Conservation (phyloP, 2,797 vertebrate species). For the Nannoperca australis region DNA sequence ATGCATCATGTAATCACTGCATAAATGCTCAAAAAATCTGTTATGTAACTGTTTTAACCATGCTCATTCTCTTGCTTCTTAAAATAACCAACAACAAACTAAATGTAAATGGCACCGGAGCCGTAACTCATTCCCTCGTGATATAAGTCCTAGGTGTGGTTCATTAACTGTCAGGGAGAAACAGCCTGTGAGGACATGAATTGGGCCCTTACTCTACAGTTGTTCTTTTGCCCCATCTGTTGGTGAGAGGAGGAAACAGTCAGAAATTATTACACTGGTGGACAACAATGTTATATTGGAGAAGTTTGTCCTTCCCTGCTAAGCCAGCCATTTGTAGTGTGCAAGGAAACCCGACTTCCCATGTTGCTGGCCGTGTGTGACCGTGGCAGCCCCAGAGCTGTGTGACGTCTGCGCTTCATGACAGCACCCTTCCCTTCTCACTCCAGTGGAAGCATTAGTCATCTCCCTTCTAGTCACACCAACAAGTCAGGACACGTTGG, state of each 20-base stretch:
- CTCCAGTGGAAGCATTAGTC: slow-evolving; percentile 77
- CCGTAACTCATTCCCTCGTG: slow-evolving; percentile 38
- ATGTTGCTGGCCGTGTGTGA: slow-evolving; percentile 44
- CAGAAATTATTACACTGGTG: slow-evolving; percentile 30
- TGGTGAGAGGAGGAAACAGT: slow-evolving; percentile 74
- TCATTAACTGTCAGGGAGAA: slow-evolving; percentile 44
- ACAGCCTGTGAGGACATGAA: slow-evolving; percentile 37
- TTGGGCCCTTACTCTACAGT: slow-evolving; percentile 31
- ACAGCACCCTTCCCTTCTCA: slow-evolving; percentile 68
- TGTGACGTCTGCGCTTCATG: slow-evolving; percentile 61
- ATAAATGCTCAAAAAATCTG: slow-evolving; percentile 61
- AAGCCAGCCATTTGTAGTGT: slow-evolving; percentile 31
- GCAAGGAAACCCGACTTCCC: slow-evolving; percentile 57
- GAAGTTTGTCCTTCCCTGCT: slow-evolving; percentile 53
- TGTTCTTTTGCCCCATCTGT: slow-evolving; percentile 85
- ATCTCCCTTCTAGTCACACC: slow-evolving; percentile 77
- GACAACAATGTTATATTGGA: slow-evolving; percentile 24
- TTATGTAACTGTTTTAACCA: slow-evolving; percentile 70
- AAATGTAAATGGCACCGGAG: slow-evolving; percentile 19
- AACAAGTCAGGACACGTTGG: slow-evolving; percentile 78
- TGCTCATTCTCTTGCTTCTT: slow-evolving; percentile 67
- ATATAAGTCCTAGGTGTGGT: slow-evolving; percentile 48
- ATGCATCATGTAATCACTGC: slow-evolving; percentile 73
- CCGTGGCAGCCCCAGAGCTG: slow-evolving; percentile 35
- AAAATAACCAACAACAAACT: slow-evolving; percentile 38